Percentiles rank a stretch among this genome's conserved stretches.
Evolutionary conservation across 2,888 invertebrate species (phyloP).

Genomic region (Folsomia candida): DNA sequence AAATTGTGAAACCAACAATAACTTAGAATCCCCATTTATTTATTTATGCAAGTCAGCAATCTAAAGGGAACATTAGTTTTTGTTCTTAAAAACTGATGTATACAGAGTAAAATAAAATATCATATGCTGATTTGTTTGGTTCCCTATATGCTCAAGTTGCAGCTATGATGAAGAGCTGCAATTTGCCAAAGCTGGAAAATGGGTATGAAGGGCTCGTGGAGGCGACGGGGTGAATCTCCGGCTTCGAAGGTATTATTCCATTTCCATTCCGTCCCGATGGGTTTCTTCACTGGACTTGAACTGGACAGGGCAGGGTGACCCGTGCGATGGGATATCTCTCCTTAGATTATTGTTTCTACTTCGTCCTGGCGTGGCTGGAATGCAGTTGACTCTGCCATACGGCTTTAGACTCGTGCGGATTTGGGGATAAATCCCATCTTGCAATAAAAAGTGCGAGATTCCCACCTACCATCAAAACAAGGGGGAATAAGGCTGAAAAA

Average conservation of each 20-base stretch:
- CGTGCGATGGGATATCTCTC: background rate
- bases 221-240: conserved; percentile 15
- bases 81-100: no score
- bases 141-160: no score
- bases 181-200: background rate
- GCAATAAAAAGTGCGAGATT: background rate
- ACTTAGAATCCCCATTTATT: no score
- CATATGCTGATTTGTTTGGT: no score
- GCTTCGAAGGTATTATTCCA: background rate
- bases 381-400: background rate
- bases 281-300: background rate
- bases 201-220: conserved; percentile 13
- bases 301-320: background rate
- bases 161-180: background rate
- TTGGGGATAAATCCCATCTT: background rate
- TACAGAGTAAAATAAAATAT: no score
- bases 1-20: no score
- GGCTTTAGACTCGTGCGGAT: background rate
- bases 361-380: background rate
- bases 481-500: background rate
- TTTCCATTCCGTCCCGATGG: background rate
- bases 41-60: no score
- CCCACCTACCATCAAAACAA: background rate
- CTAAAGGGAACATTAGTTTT: no score
- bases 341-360: background rate